Base-by-base conservation (phyloP, 1,140 invertebrate genomes). In the Micrasema longulum region DNA sequence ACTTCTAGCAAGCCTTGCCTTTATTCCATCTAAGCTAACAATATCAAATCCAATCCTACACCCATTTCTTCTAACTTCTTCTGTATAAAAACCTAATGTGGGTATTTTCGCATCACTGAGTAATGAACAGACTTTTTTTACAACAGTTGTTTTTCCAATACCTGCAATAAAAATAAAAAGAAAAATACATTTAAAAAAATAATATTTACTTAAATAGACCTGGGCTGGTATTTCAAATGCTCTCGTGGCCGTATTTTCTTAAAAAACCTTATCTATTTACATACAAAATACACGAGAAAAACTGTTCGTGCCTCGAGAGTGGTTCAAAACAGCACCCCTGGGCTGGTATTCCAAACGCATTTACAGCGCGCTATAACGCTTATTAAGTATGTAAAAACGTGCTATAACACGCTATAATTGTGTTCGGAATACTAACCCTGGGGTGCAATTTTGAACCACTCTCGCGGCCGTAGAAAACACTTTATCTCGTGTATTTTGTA, bases 71-170 rank as follows among this genome's bases (percentile, higher is more conserved):
- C 85, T 76, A 3, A 86, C 76, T 79, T 88, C 87, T 79, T 87
- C 85, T n/a, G 87, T 87, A 69, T 84, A 85, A 77, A 88, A 88
- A 3, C 86, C 87, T 62, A 80, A 68, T 43, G 79, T 68, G 52
- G 77, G 57, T 36, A 82, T 47, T 47, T 75, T 73, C 16, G 76
- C 72, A 60, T 79, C 73, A 50, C 79, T 76, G 3, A 87, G 60
- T n/a, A 71, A 35, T 52, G 79, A 71, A 74, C 79, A 82, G 5
- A 82, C 76, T 71, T 83, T 84, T 68, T 81, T 78, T 7, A 87
- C 76, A 10, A 87, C 60, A 2, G 87, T 88, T 63, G 87, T 87
- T 77, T 88, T 88, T 7, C 87, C 87, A 64, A 86, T 77, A 41
- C 87, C 87, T 87, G 57, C 16, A 73, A 76, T 22, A 73, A 60